Conservation (phyloP, 2,888 invertebrate genomes). For the Tigriopus californicus region DNA sequence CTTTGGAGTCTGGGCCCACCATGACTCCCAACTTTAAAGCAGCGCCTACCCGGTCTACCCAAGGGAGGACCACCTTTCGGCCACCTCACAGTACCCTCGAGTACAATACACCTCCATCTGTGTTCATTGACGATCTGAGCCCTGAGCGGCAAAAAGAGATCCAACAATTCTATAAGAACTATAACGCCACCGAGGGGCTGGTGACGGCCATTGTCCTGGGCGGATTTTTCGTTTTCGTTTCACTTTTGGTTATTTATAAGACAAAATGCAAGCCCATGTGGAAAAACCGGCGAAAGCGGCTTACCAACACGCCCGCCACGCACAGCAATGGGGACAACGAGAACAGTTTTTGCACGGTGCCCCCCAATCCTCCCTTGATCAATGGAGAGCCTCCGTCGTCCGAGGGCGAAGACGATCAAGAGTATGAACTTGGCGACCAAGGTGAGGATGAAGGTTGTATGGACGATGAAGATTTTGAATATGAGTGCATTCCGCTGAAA, state of each 20-base stretch:
- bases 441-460: conserved; percentile 3
- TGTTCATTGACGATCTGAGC: too few relatives aligned
- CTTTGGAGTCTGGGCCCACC: too few relatives aligned
- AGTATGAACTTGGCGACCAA: neutral
- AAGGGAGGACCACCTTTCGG: too few relatives aligned
- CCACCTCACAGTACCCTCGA: too few relatives aligned
- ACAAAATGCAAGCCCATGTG: conserved; percentile 13
- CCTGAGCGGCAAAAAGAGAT: conserved; percentile 39
- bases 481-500: conserved; percentile 4
- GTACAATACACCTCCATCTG: too few relatives aligned
- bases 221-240: conserved; percentile 77
- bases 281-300: conserved; percentile 10
- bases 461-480: conserved; percentile 10
- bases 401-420: neutral
- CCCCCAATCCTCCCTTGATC: neutral
- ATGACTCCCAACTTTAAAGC: too few relatives aligned
- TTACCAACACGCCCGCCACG: conserved; percentile 14
- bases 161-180: conserved; percentile 64
- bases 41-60: too few relatives aligned
- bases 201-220: conserved; percentile 77
- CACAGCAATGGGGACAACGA: neutral
- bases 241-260: conserved; percentile 73
- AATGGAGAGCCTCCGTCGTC: neutral
- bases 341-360: neutral
- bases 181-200: conserved; percentile 83